Conservation (phyloP, 2,113 vertebrate species). For the Pseudorasbora parva region DNA sequence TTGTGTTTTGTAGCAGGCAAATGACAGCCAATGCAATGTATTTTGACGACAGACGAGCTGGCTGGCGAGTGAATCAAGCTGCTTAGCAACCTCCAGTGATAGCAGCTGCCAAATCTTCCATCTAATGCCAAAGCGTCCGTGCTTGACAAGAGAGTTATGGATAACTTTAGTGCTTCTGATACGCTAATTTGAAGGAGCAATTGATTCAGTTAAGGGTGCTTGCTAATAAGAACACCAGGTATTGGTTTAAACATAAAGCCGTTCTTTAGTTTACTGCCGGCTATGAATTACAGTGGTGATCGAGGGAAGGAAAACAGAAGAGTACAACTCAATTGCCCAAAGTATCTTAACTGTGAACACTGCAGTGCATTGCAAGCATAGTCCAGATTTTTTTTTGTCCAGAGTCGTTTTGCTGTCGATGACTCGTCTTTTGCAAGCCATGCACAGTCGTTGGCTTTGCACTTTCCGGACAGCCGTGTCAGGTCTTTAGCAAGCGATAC, state of each 20-base stretch:
- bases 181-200: slow-evolving; percentile 32
- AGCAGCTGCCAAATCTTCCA: slow-evolving; percentile 32
- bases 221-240: slow-evolving; percentile 31
- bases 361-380: not conserved
- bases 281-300: slow-evolving; percentile 27
- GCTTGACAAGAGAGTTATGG: slow-evolving; percentile 38
- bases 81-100: slow-evolving; percentile 47
- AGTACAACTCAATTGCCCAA: not conserved
- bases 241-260: slow-evolving; percentile 41
- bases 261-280: not conserved
- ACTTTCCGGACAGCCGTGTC: not conserved
- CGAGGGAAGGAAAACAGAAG: not conserved
- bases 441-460: not conserved
- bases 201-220: slow-evolving; percentile 34
- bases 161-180: slow-evolving; percentile 40
- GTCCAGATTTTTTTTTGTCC: not conserved
- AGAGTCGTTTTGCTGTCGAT: slow-evolving; percentile 6
- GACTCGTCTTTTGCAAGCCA: not conserved
- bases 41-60: slow-evolving; percentile 46
- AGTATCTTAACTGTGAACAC: not conserved
- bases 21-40: slow-evolving; percentile 33
- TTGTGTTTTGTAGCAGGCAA: slow-evolving; percentile 25
- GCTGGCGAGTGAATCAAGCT: slow-evolving; percentile 45
- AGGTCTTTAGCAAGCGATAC: slow-evolving; percentile 21
- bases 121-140: slow-evolving; percentile 3